Base-by-base conservation (phyloP, 2,113 vertebrate species). In the Mesoclemmys tuberculata region DNA sequence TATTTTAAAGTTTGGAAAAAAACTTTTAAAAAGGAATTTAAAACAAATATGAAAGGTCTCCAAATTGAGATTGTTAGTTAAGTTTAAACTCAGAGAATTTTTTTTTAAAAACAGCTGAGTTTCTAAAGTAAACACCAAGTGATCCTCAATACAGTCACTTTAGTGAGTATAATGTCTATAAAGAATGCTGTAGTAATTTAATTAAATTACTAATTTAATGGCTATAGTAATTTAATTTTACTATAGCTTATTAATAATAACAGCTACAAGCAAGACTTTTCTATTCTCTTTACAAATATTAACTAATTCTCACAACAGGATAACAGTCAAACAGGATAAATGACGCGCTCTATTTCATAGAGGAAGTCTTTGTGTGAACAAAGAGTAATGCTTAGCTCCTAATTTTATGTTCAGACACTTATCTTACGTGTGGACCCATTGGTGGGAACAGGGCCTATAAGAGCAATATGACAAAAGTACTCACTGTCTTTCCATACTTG, bases 401-500 rank as follows among this genome's bases (percentile, higher is more conserved):
- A 75, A 46, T 77, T 13, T 12, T 46, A 46, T 29, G 41, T 3
- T 77, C 74, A 77, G 41, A 77, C 41, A 77, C 12, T 27, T 44
- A 7, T 77, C 24, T 46, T 77, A 77, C 5, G 27, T 68, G 49
- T 11, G 38, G 31, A 82, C 14, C 22, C 22, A 48, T 10, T 8
- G 68, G 54, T 46, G 14, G 10, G 41, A 79, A 9, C 10, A 21
- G 49, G 52, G 46, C 10, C 26, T 44, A 82, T 24, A 88, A 46
- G 14, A 95, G 79, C 4, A 85, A 80, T 80, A 85, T 18, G 81
- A 86, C 13, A 48, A 71, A 31, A 58, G 68, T 95, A 98, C 98
- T 98, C 98, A 99, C 99, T 99, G 99, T 97, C 99, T 98, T 68
- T 99, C 99, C 99, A 99, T 99, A 97, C 99, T 99, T 97, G 99